phyloP scores from a whole-genome alignment of 1,140 invertebrate genomes.

The Heliconius congener region DNA sequence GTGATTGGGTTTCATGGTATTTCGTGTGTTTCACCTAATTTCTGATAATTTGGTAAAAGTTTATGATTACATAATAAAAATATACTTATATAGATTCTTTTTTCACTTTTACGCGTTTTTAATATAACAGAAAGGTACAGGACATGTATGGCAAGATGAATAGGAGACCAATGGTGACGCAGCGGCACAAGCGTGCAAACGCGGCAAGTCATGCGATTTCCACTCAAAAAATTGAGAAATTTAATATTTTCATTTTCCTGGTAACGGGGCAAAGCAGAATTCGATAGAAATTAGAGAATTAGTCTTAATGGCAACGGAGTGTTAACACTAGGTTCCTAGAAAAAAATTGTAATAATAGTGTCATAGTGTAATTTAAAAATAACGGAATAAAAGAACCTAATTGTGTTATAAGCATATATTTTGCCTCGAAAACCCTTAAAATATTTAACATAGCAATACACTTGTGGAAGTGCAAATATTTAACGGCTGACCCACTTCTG shows the following conservation, averaged over 20 bases:
- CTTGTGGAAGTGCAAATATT: conserved; percentile 26
- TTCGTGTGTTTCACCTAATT: not conserved
- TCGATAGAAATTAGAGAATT: no score
- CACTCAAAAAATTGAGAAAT: no score
- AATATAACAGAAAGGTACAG: no score
- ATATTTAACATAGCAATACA: conserved; percentile 22
- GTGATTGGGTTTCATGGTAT: not conserved
- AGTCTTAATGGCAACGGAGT: not conserved
- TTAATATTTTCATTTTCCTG: no score
- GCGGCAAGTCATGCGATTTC: no score
- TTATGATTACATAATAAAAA: not conserved
- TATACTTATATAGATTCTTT: no score
- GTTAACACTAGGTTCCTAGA: not conserved
- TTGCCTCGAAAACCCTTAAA: conserved; percentile 5
- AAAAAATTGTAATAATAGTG: not conserved
- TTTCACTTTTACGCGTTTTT: no score
- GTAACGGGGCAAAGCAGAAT: not conserved
- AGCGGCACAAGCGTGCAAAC: no score
- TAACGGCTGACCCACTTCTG: conserved; percentile 23
- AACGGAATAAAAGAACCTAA: not conserved
- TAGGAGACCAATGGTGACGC: no score
- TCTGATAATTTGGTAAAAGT: not conserved
- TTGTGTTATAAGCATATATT: conserved; percentile 6
- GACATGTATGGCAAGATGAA: no score
- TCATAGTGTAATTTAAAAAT: not conserved